Evolutionary conservation across 1,140 invertebrate species (phyloP).

Genomic region (Microplitis mediator): DNA sequence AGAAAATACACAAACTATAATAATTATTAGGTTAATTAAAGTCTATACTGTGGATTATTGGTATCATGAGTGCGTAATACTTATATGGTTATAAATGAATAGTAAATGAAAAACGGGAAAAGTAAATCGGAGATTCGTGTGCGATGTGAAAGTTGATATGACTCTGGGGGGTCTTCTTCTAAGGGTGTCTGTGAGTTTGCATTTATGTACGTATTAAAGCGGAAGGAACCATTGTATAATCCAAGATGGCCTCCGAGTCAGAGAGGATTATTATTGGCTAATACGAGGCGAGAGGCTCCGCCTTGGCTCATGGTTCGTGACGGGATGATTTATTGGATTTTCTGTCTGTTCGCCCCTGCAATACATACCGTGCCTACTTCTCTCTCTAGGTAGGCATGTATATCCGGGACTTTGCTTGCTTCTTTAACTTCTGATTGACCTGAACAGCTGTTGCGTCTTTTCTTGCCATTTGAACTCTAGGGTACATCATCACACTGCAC

Average conservation of each 20-base stretch:
- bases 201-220: constrained; percentile 59
- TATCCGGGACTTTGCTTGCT: constrained; percentile 27
- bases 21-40: background rate
- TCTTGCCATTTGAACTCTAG: constrained; percentile 24
- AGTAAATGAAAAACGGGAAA: constrained; percentile 10
- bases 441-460: constrained; percentile 34
- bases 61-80: background rate
- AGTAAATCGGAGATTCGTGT: constrained; percentile 9
- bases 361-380: constrained; percentile 43
- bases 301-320: constrained; percentile 65
- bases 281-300: constrained; percentile 66
- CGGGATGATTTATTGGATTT: constrained; percentile 64
- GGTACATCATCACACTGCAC: constrained; percentile 2
- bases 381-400: constrained; percentile 30
- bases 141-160: constrained; percentile 36
- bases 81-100: constrained; percentile 13
- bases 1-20: background rate
- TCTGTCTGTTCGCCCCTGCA: constrained; percentile 62
- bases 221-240: constrained; percentile 65
- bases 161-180: constrained; percentile 52
- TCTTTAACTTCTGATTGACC: constrained; percentile 34
- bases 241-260: constrained; percentile 66
- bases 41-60: background rate
- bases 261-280: constrained; percentile 68
- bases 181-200: constrained; percentile 55